Evolutionary conservation across 2,888 invertebrate genomes (phyloP).

Genomic region (Miltochrista miniata): DNA sequence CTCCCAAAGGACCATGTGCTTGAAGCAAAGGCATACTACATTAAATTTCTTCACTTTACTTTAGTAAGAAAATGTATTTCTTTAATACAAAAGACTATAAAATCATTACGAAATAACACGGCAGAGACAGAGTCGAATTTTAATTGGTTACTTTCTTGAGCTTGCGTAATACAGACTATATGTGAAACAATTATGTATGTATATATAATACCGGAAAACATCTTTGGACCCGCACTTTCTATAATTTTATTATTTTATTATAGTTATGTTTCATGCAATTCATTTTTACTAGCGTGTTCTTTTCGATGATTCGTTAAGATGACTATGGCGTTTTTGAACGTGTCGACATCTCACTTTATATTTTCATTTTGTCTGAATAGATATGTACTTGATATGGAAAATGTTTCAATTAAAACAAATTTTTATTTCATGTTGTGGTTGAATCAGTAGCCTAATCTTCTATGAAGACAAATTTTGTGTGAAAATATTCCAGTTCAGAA

Average conservation of each 20-base stretch:
- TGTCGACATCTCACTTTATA: too few relatives aligned
- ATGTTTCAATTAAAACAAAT: too few relatives aligned
- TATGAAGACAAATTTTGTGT: too few relatives aligned
- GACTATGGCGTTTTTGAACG: too few relatives aligned
- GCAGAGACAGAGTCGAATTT: conserved; percentile 52
- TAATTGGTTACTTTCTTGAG: conserved; percentile 77
- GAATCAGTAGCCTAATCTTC: too few relatives aligned
- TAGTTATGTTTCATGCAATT: conserved; percentile 63
- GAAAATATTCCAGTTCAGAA: too few relatives aligned
- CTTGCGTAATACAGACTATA: conserved; percentile 64
- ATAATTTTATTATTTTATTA: conserved; percentile 51
- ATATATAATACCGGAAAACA: conserved; percentile 68
- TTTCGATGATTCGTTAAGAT: not conserved
- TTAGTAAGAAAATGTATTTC: conserved; percentile 8
- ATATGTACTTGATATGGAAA: too few relatives aligned
- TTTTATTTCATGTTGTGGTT: too few relatives aligned
- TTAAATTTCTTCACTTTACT: not conserved
- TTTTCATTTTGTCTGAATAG: too few relatives aligned
- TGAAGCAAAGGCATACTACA: not conserved
- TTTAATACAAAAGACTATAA: conserved; percentile 31
- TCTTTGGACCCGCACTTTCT: conserved; percentile 66
- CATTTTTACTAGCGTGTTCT: conserved; percentile 30
- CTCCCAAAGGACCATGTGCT: not conserved
- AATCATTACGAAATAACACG: conserved; percentile 39
- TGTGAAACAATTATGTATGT: conserved; percentile 78